Conservation (phyloP, 2,797 vertebrate species). For the Rousettus madagascariensis region DNA sequence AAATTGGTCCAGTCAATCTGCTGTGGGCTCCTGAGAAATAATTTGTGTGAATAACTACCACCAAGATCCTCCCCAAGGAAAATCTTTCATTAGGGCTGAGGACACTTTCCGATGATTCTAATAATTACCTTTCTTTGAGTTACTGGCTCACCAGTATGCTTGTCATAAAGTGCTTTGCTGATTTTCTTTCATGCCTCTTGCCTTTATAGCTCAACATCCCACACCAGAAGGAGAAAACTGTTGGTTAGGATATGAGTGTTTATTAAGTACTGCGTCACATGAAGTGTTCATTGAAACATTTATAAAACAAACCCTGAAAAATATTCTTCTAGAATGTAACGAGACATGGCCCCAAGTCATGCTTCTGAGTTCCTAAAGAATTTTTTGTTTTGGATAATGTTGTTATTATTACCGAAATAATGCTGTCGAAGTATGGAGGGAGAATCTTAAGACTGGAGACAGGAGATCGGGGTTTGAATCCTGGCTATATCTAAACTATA, state of each 20-base stretch:
- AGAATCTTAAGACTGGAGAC: not conserved
- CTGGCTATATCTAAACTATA: not conserved
- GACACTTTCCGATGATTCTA: constrained; percentile 63
- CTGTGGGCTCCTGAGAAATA: constrained; percentile 60
- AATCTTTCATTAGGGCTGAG: constrained; percentile 57
- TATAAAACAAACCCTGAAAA: constrained; percentile 24
- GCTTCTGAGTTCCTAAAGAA: not conserved
- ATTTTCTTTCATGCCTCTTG: constrained; percentile 38
- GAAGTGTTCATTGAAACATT: constrained; percentile 31
- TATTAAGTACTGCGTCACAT: not conserved
- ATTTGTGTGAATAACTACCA: constrained; percentile 70
- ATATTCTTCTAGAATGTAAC: not conserved
- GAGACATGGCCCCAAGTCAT: not conserved
- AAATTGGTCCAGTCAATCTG: constrained; percentile 66
- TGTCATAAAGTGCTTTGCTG: constrained; percentile 31
- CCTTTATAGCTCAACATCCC: constrained; percentile 14
- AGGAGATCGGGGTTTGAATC: not conserved
- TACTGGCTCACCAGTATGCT: constrained; percentile 3
- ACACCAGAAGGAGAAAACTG: not conserved
- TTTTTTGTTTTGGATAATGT: not conserved
- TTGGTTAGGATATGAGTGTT: constrained; percentile 3
- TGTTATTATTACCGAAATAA: not conserved
- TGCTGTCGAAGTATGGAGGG: not conserved
- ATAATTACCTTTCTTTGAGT: constrained; percentile 69
- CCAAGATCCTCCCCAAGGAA: constrained; percentile 54